Evolutionary conservation across 1,140 invertebrate genomes (phyloP).

Genomic region (Tetramorium simillimum): DNA sequence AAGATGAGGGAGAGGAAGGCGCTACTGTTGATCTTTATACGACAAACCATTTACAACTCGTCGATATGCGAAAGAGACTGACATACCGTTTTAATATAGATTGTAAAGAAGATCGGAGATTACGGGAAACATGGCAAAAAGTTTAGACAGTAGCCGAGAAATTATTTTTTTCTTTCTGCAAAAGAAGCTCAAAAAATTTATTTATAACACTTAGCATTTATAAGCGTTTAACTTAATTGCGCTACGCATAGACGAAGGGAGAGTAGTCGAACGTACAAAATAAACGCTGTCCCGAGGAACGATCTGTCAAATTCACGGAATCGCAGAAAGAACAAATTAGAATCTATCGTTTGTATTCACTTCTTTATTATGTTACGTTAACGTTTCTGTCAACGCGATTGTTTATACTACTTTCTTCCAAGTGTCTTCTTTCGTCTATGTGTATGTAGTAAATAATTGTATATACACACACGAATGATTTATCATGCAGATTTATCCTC

Average conservation of each 20-base stretch:
- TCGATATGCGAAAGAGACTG: conserved; percentile 53
- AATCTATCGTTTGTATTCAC: conserved; percentile 34
- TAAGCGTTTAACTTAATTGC: conserved; percentile 77
- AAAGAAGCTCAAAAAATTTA: conserved; percentile 78
- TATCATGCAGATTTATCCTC: conserved; percentile 69
- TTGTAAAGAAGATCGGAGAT: conserved; percentile 54
- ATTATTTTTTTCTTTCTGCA: conserved; percentile 62
- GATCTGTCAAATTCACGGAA: conserved; percentile 1
- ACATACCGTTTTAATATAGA: conserved; percentile 53
- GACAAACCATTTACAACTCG: conserved; percentile 57
- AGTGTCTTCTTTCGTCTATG: conserved; percentile 78
- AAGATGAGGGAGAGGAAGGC: conserved; percentile 66
- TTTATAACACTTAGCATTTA: conserved; percentile 82
- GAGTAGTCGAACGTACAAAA: neutral
- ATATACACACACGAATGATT: conserved; percentile 77
- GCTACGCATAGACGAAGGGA: conserved; percentile 70
- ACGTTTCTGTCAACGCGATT: conserved; percentile 55
- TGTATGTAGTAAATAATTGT: conserved; percentile 80
- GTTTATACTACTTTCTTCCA: conserved; percentile 40
- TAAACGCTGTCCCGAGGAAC: neutral
- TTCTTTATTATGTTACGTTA: conserved; percentile 54
- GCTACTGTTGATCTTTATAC: conserved; percentile 65
- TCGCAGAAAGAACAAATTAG: conserved; percentile 51
- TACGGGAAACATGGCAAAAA: conserved; percentile 19
- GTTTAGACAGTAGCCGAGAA: conserved; percentile 56